A percentile compares a stretch with the other conserved stretches of the same genome.
phyloP scores from a whole-genome alignment of 2,888 invertebrate species.

The Chaetogeoica ovagalla region DNA sequence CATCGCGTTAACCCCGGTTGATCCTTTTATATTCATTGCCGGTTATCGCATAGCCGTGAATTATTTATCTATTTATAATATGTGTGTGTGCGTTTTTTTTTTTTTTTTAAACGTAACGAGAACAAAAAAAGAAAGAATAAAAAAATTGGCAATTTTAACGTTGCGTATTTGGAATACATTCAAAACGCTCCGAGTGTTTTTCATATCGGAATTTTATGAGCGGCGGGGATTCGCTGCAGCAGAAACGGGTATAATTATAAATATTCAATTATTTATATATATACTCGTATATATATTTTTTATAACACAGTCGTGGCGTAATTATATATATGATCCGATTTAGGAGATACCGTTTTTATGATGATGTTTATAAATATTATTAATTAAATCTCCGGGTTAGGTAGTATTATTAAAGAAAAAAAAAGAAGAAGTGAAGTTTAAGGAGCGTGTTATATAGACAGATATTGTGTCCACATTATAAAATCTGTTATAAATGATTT shows the following conservation, averaged over 20 bases:
- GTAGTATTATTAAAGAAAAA: no score
- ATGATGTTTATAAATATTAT: no score
- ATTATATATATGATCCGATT: no score
- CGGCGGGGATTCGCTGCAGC: not conserved
- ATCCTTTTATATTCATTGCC: constrained; percentile 13
- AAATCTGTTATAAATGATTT: no score
- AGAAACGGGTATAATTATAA: not conserved
- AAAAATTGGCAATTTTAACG: constrained; percentile 35
- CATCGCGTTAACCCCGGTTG: constrained; percentile 27
- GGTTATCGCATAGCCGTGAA: constrained; percentile 25
- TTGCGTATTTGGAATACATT: constrained; percentile 39
- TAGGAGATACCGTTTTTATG: no score
- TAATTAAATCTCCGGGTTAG: no score
- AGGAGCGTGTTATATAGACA: no score
- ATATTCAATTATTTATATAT: not conserved
- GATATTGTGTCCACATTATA: no score
- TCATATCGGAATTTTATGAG: constrained; percentile 40
- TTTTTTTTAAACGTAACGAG: constrained; percentile 34
- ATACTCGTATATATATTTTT: no score
- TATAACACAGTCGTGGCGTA: not conserved
- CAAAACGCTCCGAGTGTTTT: constrained; percentile 7
- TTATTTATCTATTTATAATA: constrained; percentile 42
- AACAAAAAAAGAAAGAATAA: constrained; percentile 18
- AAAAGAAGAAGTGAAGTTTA: no score
- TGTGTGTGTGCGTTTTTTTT: constrained; percentile 1